Evolutionary conservation across 2,888 invertebrate genomes (phyloP).

Genomic region (Aquatica leii): DNA sequence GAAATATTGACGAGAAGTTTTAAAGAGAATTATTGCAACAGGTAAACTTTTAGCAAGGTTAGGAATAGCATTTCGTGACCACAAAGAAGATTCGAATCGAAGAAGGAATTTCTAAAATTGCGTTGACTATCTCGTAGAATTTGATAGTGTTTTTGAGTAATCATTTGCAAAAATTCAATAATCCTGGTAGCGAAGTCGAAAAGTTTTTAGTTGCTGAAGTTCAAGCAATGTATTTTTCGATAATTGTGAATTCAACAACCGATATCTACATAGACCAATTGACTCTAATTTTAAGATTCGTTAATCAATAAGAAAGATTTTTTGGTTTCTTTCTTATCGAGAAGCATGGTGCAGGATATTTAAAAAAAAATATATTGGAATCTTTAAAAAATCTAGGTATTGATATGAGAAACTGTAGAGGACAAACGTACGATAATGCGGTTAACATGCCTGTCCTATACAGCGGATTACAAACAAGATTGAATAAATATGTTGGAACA

Average conservation of each 20-base stretch:
- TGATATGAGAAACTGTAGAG: neutral
- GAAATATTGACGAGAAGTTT: slow-evolving; percentile 1
- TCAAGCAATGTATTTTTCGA: neutral
- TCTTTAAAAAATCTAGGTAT: neutral
- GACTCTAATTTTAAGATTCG: neutral
- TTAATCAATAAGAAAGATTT: slow-evolving; percentile 1
- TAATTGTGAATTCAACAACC: slow-evolving; percentile 2
- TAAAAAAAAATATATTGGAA: neutral
- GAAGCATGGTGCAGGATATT: neutral
- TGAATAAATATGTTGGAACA: neutral
- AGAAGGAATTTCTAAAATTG: slow-evolving; percentile 8
- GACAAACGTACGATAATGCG: slow-evolving; percentile 2
- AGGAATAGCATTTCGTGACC: slow-evolving; percentile 6
- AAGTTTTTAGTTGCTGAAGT: neutral
- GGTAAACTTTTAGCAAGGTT: slow-evolving; percentile 5
- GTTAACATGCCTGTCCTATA: neutral
- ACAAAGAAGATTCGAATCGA: slow-evolving; percentile 12
- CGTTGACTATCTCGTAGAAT: slow-evolving; percentile 3
- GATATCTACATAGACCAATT: slow-evolving; percentile 1
- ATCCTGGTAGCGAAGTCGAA: neutral
- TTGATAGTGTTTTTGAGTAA: slow-evolving; percentile 1
- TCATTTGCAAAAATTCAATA: slow-evolving; percentile 13
- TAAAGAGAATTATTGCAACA: slow-evolving; percentile 1
- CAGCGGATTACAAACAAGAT: neutral
- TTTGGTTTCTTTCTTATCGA: slow-evolving; percentile 9